A percentile compares a stretch with the other conserved stretches of the same genome.
Evolutionary conservation across 2,888 invertebrate genomes (phyloP).

Genomic region (Lasius fuliginosus): DNA sequence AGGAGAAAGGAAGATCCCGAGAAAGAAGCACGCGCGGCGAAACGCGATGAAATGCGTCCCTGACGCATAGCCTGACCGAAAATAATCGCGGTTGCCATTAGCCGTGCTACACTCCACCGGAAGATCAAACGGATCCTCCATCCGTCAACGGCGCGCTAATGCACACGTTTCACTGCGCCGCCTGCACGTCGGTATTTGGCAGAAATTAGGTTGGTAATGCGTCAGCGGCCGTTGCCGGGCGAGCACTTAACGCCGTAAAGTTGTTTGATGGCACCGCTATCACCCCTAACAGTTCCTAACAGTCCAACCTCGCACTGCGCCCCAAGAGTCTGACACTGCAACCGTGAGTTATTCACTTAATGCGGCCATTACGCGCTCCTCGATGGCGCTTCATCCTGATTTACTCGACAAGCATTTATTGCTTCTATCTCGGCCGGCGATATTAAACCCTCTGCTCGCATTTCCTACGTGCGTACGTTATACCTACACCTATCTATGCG

Average conservation of each 20-base stretch:
- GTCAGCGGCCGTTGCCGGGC: conserved; percentile 76
- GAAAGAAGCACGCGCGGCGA: neutral
- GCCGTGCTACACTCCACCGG: conserved; percentile 42
- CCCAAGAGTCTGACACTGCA: conserved; percentile 76
- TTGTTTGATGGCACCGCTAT: conserved; percentile 84
- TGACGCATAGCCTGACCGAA: conserved; percentile 36
- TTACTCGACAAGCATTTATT: conserved; percentile 85
- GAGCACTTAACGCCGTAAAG: conserved; percentile 83
- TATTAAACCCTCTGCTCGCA: conserved; percentile 80
- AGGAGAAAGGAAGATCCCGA: neutral
- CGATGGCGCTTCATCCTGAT: conserved; percentile 86
- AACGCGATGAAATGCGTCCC: conserved; percentile 19
- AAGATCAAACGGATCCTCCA: conserved; percentile 53
- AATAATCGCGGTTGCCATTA: conserved; percentile 55
- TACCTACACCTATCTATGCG: conserved; percentile 45
- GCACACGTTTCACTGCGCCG: conserved; percentile 65
- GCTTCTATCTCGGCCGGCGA: conserved; percentile 81
- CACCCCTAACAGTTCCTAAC: conserved; percentile 81
- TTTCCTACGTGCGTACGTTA: conserved; percentile 72
- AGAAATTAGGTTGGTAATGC: conserved; percentile 83
- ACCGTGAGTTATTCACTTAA: conserved; percentile 85
- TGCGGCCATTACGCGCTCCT: conserved; percentile 85
- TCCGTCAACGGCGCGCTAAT: conserved; percentile 57
- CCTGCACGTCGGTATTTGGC: conserved; percentile 68
- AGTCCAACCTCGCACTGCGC: conserved; percentile 74